Evolutionary conservation across 2,797 vertebrate species (phyloP).

Genomic region (Buphagus erythrorhynchus): DNA sequence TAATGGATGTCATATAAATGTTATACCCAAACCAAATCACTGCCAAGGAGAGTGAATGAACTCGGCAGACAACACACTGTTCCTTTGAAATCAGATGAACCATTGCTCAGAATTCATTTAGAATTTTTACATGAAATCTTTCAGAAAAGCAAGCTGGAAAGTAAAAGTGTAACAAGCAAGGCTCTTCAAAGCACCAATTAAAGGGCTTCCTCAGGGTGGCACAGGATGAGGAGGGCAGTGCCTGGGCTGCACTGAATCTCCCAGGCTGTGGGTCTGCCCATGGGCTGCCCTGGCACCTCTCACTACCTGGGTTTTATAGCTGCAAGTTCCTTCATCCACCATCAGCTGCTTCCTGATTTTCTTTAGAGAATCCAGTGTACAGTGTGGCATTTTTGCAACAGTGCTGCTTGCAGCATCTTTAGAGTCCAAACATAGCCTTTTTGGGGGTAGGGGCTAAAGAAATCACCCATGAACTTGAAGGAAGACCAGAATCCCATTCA

Average conservation of each 20-base stretch:
- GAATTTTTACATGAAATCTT: neutral
- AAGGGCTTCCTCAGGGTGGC: neutral
- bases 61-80: neutral
- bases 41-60: conserved; percentile 19
- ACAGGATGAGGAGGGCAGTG: neutral
- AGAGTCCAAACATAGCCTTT: neutral
- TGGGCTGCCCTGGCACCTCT: neutral
- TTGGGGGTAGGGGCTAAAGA: neutral
- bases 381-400: neutral
- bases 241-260: neutral
- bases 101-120: neutral
- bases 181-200: neutral
- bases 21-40: conserved; percentile 10
- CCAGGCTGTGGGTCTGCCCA: neutral
- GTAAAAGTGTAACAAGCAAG: neutral
- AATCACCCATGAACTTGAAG: neutral
- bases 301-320: neutral
- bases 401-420: neutral
- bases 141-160: neutral
- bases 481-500: neutral
- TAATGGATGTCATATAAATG: conserved; percentile 44
- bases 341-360: neutral
- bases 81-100: conserved; percentile 1
- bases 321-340: neutral
- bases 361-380: neutral